Evolutionary conservation across 2,113 vertebrate species (phyloP), one percentile per base, ranked within the genome.

Genomic region (Amphiprion percula): DNA sequence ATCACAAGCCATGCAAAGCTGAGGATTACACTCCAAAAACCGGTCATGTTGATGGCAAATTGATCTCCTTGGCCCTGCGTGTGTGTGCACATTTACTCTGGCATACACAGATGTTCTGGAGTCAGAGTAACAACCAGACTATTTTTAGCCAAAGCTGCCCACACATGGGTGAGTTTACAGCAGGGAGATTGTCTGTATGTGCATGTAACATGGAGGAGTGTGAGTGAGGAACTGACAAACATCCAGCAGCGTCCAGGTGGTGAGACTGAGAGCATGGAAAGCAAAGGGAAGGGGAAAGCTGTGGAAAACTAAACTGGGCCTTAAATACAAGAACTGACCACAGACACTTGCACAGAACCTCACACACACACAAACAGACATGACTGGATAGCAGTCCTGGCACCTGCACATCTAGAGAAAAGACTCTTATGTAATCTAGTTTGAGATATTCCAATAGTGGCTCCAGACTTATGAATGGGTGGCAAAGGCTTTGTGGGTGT

Each of bases 241-340:
- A 87, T 87, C 81, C 73, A 87, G 85, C 67, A 76, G 87, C 28
- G 47, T 90, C 84, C 92, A 94, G 93, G 90, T 93, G 91, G 91
- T 81, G 77, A 85, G 89, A 90, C 85, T 92, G 92, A 94, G 88
- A 88, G 86, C 77, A 93, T 92, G 91, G 93, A 92, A 93, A 93
- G 87, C 85, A 71, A 80, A 86, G 70, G 75, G 74, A 84, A 83
- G 58, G 50, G 79, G 69, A 83, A 82, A 65, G 80, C 68, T 68
- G 77, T 75, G 90, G 90, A 92, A 90, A 90, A 87, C 85, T 71
- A 85, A 92, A 93, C 83, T 76, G 73, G 77, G 64, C 77, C 62
- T 84, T 82, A 86, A 93, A 93, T 87, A 79, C 74, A 76, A 83
- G 78, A 61, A 80, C 68, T 78, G 79, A 86, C 87, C 86, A 66